Conservation (phyloP, 2,888 invertebrate genomes). For the Papilio gigon region DNA sequence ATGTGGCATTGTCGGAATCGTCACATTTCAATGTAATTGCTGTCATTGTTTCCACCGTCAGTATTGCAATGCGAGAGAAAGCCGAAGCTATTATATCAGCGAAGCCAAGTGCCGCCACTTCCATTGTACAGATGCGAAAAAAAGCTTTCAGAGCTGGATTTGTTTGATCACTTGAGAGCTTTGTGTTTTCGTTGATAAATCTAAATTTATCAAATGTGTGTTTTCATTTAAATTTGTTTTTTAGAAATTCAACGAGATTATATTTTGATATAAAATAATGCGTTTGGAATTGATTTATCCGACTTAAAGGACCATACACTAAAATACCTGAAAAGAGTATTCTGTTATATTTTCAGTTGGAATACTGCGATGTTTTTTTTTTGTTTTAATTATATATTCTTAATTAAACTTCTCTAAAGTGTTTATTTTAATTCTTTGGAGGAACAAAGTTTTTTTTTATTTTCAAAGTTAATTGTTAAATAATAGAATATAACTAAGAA, state of each 20-base stretch:
- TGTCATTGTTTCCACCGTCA: conserved; percentile 3
- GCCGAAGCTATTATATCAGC: conserved; percentile 4
- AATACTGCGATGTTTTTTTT: neutral
- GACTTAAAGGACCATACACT: neutral
- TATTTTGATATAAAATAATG: neutral
- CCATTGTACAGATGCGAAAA: conserved; percentile 23
- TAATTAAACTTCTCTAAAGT: too few relatives aligned
- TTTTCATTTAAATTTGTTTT: neutral
- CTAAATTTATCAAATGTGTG: conserved; percentile 5
- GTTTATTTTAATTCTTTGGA: too few relatives aligned
- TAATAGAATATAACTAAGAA: too few relatives aligned
- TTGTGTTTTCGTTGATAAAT: conserved; percentile 3
- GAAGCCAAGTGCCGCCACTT: conserved; percentile 8
- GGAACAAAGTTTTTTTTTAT: too few relatives aligned
- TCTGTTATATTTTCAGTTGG: too few relatives aligned
- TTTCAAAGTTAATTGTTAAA: too few relatives aligned
- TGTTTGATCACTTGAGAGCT: conserved; percentile 26
- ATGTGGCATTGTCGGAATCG: neutral
- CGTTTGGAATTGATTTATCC: neutral
- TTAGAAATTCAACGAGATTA: too few relatives aligned
- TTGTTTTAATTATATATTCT: neutral
- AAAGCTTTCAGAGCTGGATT: conserved; percentile 20
- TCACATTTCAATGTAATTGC: conserved; percentile 10
- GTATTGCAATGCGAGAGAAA: neutral
- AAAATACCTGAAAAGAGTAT: neutral